A percentile compares a stretch with the other conserved stretches of the same genome.
Conservation (phyloP, 92 coral and sea anemone species). For the Meandrina meandrites region DNA sequence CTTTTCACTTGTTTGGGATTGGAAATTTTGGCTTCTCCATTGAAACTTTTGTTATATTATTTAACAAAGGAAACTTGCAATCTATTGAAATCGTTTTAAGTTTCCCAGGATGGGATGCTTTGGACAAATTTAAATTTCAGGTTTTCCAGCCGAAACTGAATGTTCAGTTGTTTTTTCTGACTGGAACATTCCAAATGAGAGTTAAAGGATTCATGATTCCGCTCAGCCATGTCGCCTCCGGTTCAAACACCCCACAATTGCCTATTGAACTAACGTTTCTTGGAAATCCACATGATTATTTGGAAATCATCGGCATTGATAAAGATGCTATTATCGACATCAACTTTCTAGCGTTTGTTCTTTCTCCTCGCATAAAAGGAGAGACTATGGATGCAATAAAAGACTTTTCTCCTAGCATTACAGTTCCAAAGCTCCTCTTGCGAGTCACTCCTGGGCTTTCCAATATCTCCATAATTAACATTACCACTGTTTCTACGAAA, state of each 20-base stretch:
- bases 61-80: slow-evolving; percentile 26
- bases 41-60: slow-evolving; percentile 30
- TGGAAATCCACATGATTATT: slow-evolving; percentile 1
- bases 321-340: background rate
- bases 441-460: background rate
- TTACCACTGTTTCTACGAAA: background rate
- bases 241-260: background rate
- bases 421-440: background rate
- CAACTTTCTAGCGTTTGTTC: background rate
- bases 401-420: slow-evolving; percentile 2
- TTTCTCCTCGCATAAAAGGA: background rate
- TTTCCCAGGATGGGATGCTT: slow-evolving; percentile 70
- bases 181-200: background rate
- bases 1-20: slow-evolving; percentile 48
- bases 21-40: slow-evolving; percentile 61
- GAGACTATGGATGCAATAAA: background rate
- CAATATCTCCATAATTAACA: slow-evolving; percentile 9
- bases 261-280: slow-evolving; percentile 45
- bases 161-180: background rate
- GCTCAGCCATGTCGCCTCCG: background rate
- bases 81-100: slow-evolving; percentile 22
- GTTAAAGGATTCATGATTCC: slow-evolving; percentile 34
- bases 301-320: background rate
- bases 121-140: slow-evolving; percentile 47
- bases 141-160: slow-evolving; percentile 43